Evolutionary conservation across 1,140 invertebrate species (phyloP).

Genomic region (Periplaneta americana): DNA sequence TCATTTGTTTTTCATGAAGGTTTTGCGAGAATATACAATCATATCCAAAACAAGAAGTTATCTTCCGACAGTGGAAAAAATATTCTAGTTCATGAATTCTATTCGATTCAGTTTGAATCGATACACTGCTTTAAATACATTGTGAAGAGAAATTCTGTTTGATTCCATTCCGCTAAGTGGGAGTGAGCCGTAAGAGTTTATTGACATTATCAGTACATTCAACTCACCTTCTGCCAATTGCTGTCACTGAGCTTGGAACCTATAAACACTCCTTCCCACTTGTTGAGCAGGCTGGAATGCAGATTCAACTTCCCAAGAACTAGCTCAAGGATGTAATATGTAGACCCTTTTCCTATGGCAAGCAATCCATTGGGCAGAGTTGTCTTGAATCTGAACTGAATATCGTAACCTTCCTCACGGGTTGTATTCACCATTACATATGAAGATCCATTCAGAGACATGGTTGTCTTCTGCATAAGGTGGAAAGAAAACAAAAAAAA

Average conservation of each 20-base stretch:
- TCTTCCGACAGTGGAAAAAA: too few species aligned
- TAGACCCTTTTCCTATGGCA: conserved; percentile 73
- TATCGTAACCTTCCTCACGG: conserved; percentile 79
- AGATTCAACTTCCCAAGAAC: conserved; percentile 76
- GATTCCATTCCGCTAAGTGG: too few species aligned
- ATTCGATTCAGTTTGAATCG: too few species aligned
- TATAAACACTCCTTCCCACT: conserved; percentile 84
- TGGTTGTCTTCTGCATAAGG: conserved; percentile 66
- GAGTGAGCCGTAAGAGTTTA: too few species aligned
- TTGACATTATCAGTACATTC: not conserved
- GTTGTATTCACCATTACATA: conserved; percentile 71
- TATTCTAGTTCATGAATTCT: too few species aligned
- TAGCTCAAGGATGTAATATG: conserved; percentile 77
- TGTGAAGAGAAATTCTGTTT: too few species aligned
- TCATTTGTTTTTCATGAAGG: too few species aligned
- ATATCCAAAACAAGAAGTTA: too few species aligned
- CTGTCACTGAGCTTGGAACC: conserved; percentile 77
- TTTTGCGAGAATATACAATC: too few species aligned
- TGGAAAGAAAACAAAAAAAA: too few species aligned
- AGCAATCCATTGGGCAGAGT: conserved; percentile 81
- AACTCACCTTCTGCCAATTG: conserved; percentile 71
- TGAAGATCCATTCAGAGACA: conserved; percentile 75
- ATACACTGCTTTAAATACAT: too few species aligned
- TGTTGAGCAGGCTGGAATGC: conserved; percentile 79
- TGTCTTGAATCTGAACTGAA: conserved; percentile 85